Evolutionary conservation across 2,797 vertebrate species (phyloP), one percentile per base, ranked within the genome.

Genomic region (Phataginus tricuspis): DNA sequence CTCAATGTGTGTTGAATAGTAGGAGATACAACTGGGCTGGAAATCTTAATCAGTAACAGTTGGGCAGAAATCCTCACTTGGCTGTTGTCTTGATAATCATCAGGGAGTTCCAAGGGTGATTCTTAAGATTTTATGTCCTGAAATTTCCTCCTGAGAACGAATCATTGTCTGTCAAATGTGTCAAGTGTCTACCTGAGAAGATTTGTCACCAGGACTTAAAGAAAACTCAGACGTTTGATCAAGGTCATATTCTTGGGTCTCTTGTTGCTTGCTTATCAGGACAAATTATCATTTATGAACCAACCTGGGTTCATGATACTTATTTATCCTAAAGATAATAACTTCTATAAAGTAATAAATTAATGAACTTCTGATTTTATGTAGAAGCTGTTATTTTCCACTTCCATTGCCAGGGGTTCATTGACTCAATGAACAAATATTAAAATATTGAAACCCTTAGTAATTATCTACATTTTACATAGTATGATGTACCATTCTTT

Each of bases 81-180:
- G 82, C 66, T 84, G 39, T 85, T 95, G 63, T 86, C 69, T 89
- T 94, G 64, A 95, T 45, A 86, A 16, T 80, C 90, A 63, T 86
- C 69, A 84, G 53, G 82, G 82, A 86, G 69, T 93, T 49, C 55
- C 42, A 0, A 5, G 13, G 72, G 68, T 83, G 42, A 61, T 72
- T 85, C 74, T 94, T 94, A 94, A 88, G 69, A 82, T 90, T 96
- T 92, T 45, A 80, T 93, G 95, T 91, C 66, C 84, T n/a, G 34
- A 85, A 88, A 34, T 79, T 92, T 97, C 21, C 25, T 49, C n/a
- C 66, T 88, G 68, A 68, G 71, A 68, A 86, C 92, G 96, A 95
- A 96, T 95, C 21, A 93, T 75, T 96, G 45, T 66, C 89, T 96
- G 45, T 66, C 89, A 71, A 42, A 1, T n/a, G n/a, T 97, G 57